Conservation (phyloP, 2,888 invertebrate species). For the Scaeva pyrastri region DNA sequence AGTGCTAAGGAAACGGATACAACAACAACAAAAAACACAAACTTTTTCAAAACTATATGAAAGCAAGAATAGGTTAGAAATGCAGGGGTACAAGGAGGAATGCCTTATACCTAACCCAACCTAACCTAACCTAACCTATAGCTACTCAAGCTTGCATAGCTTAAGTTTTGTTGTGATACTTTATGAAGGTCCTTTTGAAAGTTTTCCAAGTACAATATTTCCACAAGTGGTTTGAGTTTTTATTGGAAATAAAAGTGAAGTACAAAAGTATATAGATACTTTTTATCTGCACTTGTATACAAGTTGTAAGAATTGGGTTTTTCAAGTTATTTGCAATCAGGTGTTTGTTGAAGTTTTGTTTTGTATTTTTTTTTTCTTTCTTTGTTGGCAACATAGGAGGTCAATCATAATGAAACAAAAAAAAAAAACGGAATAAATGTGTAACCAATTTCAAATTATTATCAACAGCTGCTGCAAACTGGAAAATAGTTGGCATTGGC, state of each 20-base stretch:
- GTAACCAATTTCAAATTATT: too few relatives aligned
- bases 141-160: slow-evolving; percentile 15
- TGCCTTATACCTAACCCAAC: too few relatives aligned
- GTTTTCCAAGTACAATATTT: not conserved
- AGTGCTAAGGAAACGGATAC: not conserved
- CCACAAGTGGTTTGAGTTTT: slow-evolving; percentile 21
- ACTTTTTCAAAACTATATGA: slow-evolving; percentile 11
- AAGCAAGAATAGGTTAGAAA: too few relatives aligned
- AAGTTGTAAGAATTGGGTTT: not conserved
- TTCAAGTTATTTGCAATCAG: not conserved
- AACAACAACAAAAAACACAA: not conserved
- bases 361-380: not conserved
- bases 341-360: not conserved
- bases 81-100: not conserved
- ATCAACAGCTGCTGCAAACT: too few relatives aligned
- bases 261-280: too few relatives aligned
- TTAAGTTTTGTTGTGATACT: slow-evolving; percentile 24
- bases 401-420: too few relatives aligned
- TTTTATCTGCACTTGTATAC: not conserved
- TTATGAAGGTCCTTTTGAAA: slow-evolving; percentile 20
- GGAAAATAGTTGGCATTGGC: too few relatives aligned
- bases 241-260: slow-evolving; percentile 9
- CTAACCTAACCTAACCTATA: not conserved
- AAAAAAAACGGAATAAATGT: too few relatives aligned
- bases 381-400: too few relatives aligned